Percentiles rank a stretch among this genome's conserved stretches.
These are phyloP conservation scores for Epizoanthus rinbou DNA, from an alignment of 92 coral and sea anemone species.

Conservation along the genomic window DNA sequence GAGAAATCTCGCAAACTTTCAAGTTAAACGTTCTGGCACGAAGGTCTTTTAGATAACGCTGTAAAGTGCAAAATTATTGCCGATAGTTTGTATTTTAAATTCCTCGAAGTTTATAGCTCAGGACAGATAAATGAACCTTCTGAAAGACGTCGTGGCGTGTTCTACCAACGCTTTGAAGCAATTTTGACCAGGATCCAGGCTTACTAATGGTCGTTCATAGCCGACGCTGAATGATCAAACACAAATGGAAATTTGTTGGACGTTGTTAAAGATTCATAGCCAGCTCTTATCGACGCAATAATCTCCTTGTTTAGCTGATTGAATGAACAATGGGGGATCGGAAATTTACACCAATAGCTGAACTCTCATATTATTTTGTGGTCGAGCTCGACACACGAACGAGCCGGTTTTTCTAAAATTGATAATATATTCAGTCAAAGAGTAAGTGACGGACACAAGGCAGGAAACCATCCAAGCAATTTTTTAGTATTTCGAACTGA, in stretches of 20 bases:
- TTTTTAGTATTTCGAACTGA: no score
- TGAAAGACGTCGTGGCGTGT: background rate
- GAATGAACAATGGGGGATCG: constrained; percentile 24
- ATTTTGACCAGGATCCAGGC: background rate
- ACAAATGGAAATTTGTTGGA: constrained; percentile 29
- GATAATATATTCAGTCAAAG: background rate
- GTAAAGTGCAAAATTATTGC: background rate
- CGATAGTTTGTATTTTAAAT: background rate
- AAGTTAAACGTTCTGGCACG: background rate
- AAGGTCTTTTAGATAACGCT: background rate
- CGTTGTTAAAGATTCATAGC: constrained; percentile 28
- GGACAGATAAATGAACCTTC: background rate
- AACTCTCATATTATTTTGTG: constrained; percentile 3
- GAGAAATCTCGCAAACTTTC: background rate
- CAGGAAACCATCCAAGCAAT: no score
- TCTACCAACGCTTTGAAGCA: background rate
- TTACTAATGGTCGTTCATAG: constrained; percentile 6
- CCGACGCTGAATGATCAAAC: constrained; percentile 23
- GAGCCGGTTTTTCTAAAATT: background rate
- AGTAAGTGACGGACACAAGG: no score
- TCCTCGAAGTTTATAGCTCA: background rate
- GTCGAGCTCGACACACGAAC: constrained; percentile 10
- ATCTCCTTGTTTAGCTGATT: constrained; percentile 27
- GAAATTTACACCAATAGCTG: constrained; percentile 21
- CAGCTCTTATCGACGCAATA: constrained; percentile 20